phyloP scores from a whole-genome alignment of 2,797 vertebrate genomes.

The Allobates femoralis region DNA sequence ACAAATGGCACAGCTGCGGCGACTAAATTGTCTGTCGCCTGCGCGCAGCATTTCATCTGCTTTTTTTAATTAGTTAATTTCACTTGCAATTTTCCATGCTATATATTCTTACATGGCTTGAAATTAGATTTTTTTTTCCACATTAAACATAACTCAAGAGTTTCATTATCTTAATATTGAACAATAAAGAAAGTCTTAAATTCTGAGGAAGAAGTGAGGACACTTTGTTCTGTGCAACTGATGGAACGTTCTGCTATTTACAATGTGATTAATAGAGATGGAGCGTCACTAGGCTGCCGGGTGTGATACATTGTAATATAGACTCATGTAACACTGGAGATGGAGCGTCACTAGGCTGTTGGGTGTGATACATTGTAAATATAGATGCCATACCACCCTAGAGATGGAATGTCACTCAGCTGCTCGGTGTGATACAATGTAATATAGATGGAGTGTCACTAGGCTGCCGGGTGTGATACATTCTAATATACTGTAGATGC shows the following conservation, averaged over 20 bases:
- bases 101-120: constrained; percentile 63
- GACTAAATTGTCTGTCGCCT: constrained; percentile 57
- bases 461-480: no score
- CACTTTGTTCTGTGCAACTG: constrained; percentile 17
- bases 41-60: constrained; percentile 57
- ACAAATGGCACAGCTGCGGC: constrained; percentile 59
- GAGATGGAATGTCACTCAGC: no score
- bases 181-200: constrained; percentile 55
- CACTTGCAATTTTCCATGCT: constrained; percentile 62
- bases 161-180: constrained; percentile 63
- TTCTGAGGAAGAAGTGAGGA: constrained; percentile 29
- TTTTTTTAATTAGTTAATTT: constrained; percentile 64
- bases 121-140: constrained; percentile 60
- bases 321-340: background rate
- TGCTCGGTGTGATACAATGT: no score
- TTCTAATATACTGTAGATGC: no score
- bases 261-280: constrained; percentile 33
- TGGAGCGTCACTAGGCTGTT: no score
- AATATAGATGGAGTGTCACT: no score
- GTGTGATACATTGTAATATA: background rate
- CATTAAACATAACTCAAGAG: constrained; percentile 59
- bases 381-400: no score
- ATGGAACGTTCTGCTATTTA: constrained; percentile 32
- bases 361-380: no score
- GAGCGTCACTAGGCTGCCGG: background rate